Evolutionary conservation across 2,113 vertebrate genomes (phyloP).

Genomic region (Thryonomys swinderianus): DNA sequence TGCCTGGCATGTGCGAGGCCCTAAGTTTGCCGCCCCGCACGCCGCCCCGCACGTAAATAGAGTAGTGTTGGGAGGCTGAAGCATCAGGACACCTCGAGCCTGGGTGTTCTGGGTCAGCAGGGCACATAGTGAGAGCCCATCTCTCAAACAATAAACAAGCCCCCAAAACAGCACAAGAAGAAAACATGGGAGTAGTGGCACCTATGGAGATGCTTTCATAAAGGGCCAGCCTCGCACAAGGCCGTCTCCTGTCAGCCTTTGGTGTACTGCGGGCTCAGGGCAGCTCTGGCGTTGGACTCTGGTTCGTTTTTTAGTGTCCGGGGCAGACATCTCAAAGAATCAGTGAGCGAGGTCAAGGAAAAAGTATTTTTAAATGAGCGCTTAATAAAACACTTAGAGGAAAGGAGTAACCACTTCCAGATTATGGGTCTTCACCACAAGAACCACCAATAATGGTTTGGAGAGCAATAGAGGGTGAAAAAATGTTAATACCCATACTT

Average conservation of each 20-base stretch:
- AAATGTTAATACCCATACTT: constrained; percentile 62
- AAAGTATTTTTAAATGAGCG: constrained; percentile 58
- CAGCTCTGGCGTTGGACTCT: not conserved
- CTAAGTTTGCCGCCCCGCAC: not conserved
- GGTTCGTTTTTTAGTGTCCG: not conserved
- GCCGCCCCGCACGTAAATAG: too few species aligned
- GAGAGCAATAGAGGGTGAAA: constrained; percentile 55
- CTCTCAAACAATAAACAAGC: not conserved
- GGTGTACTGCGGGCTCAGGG: not conserved
- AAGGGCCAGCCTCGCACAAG: not conserved
- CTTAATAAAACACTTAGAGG: constrained; percentile 56
- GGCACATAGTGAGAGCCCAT: not conserved
- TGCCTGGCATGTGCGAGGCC: not conserved
- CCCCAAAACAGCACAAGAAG: not conserved
- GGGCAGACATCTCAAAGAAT: constrained; percentile 25
- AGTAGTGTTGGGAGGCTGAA: not conserved
- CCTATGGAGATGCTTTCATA: constrained; percentile 5
- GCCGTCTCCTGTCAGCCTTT: not conserved
- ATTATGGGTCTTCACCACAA: constrained; percentile 65
- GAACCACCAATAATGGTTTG: constrained; percentile 50
- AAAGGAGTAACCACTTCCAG: constrained; percentile 30
- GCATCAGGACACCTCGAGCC: not conserved
- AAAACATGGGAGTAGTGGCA: not conserved
- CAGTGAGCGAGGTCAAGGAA: constrained; percentile 27
- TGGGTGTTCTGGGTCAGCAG: not conserved